Base-by-base conservation (phyloP, 2,797 vertebrate genomes). In the Melanotaenia nigrans region DNA sequence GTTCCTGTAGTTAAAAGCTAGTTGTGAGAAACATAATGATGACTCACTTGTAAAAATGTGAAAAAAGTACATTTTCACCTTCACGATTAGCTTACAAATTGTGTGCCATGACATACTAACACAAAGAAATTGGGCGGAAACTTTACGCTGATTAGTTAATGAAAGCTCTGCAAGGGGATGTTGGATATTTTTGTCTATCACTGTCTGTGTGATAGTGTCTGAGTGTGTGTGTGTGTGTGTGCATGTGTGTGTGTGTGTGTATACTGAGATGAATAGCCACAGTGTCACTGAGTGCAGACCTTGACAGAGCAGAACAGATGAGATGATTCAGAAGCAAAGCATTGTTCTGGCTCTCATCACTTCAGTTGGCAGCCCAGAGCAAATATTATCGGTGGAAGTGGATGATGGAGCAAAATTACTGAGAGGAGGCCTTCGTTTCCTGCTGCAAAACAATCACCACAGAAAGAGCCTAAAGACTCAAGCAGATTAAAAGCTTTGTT, bases 301-400 rank as follows among this genome's bases (percentile, higher is more conserved):
- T 88, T 93, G 90, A 89, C 85, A 79, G 89, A 86, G 82, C 85
- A 88, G 88, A 92, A 88, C 86, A 92, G 90, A 90, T 92, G 87
- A 92, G 85, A 90, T 90, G 86, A 91, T 90, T 90, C 90, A 92
- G 85, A 92, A 84, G 84, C 80, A 66, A 70, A 82, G 81, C 84
- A 82, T 90, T 90, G 90, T 91, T 83, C 71, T 73, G 62, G 78
- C 88, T 90, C 71, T 88, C 81, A 81, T 82, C 83, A 76, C 82
- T 88, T 87, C 78, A 78, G 77, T 65, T 65, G 76, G 67, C 75
- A 77, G 81, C 84, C 69, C 69, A 81, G 73, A 82, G 85, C 78
- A 89, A 90, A 91, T 88, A 89, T 87, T 86, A 90, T 83, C n/a
- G 20, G 69, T 79, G 79, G 79, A 89, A 79, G 75, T 83, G 80